Base-by-base conservation (phyloP, 2,113 vertebrate species). In the Chamaetylas fuelleborni region DNA sequence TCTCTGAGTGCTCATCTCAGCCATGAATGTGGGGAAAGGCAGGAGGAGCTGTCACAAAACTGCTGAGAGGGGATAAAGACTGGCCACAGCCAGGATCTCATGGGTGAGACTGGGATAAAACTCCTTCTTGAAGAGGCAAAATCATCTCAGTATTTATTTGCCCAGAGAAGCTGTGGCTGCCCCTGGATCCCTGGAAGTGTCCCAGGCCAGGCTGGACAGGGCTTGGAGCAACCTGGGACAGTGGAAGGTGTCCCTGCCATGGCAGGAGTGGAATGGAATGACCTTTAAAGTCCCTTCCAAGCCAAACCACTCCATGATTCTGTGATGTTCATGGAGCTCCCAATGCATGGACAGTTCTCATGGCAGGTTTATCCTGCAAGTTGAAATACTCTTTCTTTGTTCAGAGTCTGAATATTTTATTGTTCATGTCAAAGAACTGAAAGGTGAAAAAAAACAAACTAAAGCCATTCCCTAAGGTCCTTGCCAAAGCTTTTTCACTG, bases 201-300 rank as follows among this genome's bases (percentile, higher is more conserved):
- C 34, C 40, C 26, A 61, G 31, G 14, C 14, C 40, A 47, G 34
- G 4, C 0, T 54, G 47, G 31, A 61, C 0, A 0, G 38, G 20
- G 17, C 14, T 82, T 40, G 40, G 62, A 48, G 17, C 20, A 15
- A 0, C 31, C 31, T 62, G 34, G 79, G 7, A 2, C 2, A 5
- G 11, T 16, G 56, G n/a, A 19, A 77, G 12, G 1, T 48, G 62
- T 40, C 20, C 22, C 22, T 53, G 64, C 14, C n/a, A 4, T 15
- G n/a, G 8, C 14, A 69, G 47, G n/a, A 0, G 16, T 0, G 40
- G 34, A 19, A 54, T 19, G 14, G 4, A 18, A 4, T 42, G 9
- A 26, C 5, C 4, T 61, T 69, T 61, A 23, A 23, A 1, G 17
- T 40, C 24, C 17, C 4, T 67, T 76, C 38, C 51, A 36, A 9